Evolutionary conservation across 2,888 invertebrate genomes (phyloP).

Genomic region (Papilio protenor): DNA sequence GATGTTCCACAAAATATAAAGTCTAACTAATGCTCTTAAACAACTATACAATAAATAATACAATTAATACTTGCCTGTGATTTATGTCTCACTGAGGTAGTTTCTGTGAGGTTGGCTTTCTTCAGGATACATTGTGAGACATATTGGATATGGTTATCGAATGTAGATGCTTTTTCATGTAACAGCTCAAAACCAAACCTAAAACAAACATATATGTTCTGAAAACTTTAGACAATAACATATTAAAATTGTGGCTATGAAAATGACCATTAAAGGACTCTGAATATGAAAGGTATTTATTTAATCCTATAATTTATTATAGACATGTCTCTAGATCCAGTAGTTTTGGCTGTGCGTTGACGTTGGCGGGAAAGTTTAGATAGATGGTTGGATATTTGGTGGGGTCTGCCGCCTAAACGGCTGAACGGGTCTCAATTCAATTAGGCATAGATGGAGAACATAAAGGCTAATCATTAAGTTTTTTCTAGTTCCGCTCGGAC

Average conservation of each 20-base stretch:
- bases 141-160: constrained; percentile 76
- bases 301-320: too few species aligned
- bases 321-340: too few species aligned
- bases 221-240: not conserved
- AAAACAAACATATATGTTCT: constrained; percentile 6
- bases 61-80: constrained; percentile 66
- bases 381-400: too few species aligned
- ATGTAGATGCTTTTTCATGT: constrained; percentile 75
- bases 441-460: too few species aligned
- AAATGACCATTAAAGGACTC: not conserved
- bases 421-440: too few species aligned
- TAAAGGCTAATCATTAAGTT: too few species aligned
- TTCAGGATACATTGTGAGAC: constrained; percentile 77
- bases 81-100: constrained; percentile 74
- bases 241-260: not conserved
- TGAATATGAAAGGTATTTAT: not conserved
- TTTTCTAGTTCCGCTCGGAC: too few species aligned
- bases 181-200: constrained; percentile 81
- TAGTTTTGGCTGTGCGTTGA: too few species aligned
- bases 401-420: too few species aligned
- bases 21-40: not conserved
- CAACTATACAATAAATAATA: too few species aligned
- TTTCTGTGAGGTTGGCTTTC: constrained; percentile 70
- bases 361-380: too few species aligned
- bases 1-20: too few species aligned